Evolutionary conservation across 2,797 vertebrate species (phyloP), one percentile per base, ranked within the genome.

Genomic region (Amazonetta brasiliensis): DNA sequence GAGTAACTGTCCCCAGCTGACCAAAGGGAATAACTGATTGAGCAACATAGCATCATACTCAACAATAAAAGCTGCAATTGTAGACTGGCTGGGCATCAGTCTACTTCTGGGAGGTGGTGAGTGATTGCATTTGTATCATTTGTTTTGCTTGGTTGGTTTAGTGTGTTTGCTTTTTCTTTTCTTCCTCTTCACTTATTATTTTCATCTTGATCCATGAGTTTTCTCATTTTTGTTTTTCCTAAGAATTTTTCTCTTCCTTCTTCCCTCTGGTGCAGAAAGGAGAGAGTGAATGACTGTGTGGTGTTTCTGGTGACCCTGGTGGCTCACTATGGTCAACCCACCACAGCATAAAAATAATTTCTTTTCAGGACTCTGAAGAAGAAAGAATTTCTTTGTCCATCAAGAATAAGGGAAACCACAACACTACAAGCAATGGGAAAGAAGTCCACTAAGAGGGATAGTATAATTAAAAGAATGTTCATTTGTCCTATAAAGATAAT

Each of bases 211-310:
- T 12, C 5, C 2, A 17, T 12, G 12, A 50, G 16, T 46, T 41
- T 87, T 89, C 52, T 59, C 12, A 13, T 6, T 28, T 91, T 73
- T 80, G 33, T 2, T 41, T 5, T 75, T 87, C 21, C 15, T 73
- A 7, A 48, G 46, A 23, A 25, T 48, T 16, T 68, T 2, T 0
- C 5, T 78, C 5, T 48, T 48, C 7, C 23, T 25, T 48, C 22
- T 48, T 52, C 30, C 23, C 1, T 1, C 16, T 69, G 19, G 15
- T 63, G 18, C 20, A 87, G 39, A 75, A 7, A 4, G 5, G 5
- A 85, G 2, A 2, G 55, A 90, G 30, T 0, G 1, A 55, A 5
- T 1, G 1, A 9, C 15, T 56, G 3, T 33, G 20, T 60, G 30
- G 43, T 26, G 30, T 64, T 85, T 18, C 43, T 43, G 43, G 43